Evolutionary conservation across 2,113 vertebrate genomes (phyloP), one percentile per base, ranked within the genome.

Genomic region (Mastomys coucha): DNA sequence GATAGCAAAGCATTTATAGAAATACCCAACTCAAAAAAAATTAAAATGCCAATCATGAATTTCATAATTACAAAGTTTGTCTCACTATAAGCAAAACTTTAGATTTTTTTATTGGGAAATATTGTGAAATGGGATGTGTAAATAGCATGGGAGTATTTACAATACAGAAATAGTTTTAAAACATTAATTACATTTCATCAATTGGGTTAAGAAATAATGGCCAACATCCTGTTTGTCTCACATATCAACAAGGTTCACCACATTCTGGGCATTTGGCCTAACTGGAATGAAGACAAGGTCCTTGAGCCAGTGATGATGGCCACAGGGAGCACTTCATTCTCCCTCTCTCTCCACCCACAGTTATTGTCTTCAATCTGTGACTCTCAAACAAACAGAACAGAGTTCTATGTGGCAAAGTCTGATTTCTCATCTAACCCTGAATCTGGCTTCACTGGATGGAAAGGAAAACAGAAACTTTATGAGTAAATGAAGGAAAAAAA

Each of bases 151-250:
- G 92, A 53, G 85, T 82, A 63, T 89, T 85, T 58, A 60, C 1
- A 42, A 12, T 36, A 22, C 56, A 67, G 67, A 78, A 77, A 78
- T 13, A 77, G 26, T 70, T 88, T 88, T 39, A 63, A 90, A 92
- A 49, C 80, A 73, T 92, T 94, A 95, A 88, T 87, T 88, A 76
- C 81, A 75, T 78, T 89, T 17, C 53, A 70, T 24, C 60, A 85
- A 42, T 31, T 88, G 36, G 16, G 8, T 78, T 88, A 95, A 84
- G 51, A 92, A 90, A 91, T 69, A 90, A 92, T 88, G 63, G 69
- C 22, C n/a, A 90, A 93, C 39, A 58, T 58, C 20, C n/a, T 75
- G 19, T 72, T 5, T 78, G 5, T 86, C 45, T 14, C 22, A 94
- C 63, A 49, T 53, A 77, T 33, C 13, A 82, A 39, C 77, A 88